Base-by-base conservation (phyloP, 2,113 vertebrate genomes). In the Seriola quinqueradiata region DNA sequence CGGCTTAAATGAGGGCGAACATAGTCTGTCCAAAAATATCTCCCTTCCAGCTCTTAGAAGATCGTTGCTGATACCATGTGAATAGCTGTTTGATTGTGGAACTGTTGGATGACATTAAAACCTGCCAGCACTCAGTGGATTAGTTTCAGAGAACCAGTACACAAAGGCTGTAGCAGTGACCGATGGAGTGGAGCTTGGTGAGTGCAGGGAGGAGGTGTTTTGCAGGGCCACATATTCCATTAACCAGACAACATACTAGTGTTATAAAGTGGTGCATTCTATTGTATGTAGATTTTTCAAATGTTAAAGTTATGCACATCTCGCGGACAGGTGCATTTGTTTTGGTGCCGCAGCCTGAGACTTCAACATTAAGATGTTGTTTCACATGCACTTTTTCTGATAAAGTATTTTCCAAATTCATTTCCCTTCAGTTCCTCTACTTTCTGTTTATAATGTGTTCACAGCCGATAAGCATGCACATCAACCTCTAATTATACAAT, bases 21-120 rank as follows among this genome's bases (percentile, higher is more conserved):
- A 38, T 59, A 17, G 52, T 65, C 57, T 32, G 40, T 57, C 61
- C 65, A 75, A 61, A 87, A 82, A 85, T 77, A 82, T 80, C 77
- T 77, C 46, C 57, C 67, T 60, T 82, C 14, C 63, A 76, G 78
- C 73, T 81, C 42, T 80, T 60, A 65, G 82, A 84, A 70, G 81
- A 87, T 82, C 12, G 11, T 11, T 28, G 69, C 42, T 64, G 78
- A 83, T 76, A 78, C 40, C 69, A 67, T 63, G 61, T 85, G 81
- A 82, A 81, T 72, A 77, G 75, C 77, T 63, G 63, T 92, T 82
- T 89, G 87, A 86, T 85, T 83, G 77, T 64, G 21, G 57, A 46
- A 77, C 86, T 79, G 79, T 85, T 70, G 72, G 65, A 77, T 83
- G 82, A 83, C 88, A 85, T 81, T 87, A 87, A 84, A 83, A 87